These are phyloP conservation scores for Phyllostomus discolor DNA, from an alignment of 2,113 vertebrate genomes.

Conservation along the genomic window DNA sequence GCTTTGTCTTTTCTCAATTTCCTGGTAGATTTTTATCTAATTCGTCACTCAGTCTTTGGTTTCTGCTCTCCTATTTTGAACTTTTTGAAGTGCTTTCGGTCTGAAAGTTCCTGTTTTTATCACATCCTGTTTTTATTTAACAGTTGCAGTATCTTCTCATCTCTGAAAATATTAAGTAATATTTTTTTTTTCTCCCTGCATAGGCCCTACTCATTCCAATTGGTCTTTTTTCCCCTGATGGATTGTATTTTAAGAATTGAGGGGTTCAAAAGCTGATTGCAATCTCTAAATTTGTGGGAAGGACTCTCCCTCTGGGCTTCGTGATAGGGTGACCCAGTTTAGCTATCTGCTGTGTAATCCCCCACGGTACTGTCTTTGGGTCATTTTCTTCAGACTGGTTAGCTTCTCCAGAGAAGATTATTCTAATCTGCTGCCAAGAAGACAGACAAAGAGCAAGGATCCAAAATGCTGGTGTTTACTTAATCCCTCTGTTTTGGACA, in stretches of 20 bases:
- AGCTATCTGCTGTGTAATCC: not conserved
- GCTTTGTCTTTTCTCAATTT: not conserved
- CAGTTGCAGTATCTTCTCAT: not conserved
- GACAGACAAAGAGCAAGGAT: not conserved
- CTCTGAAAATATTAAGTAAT: not conserved
- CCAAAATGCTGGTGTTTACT: not conserved
- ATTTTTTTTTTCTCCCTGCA: not conserved
- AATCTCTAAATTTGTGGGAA: not conserved
- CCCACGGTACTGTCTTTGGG: not conserved
- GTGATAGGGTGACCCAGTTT: not conserved
- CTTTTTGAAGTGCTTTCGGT: not conserved
- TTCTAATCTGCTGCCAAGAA: not conserved
- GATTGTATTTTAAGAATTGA: not conserved
- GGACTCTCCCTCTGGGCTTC: not conserved
- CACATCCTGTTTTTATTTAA: not conserved
- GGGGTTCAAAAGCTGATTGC: not conserved
- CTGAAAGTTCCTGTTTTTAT: not conserved
- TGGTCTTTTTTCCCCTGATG: not conserved
- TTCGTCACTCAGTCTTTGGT: not conserved
- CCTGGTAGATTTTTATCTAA: not conserved
- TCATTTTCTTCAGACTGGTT: not conserved
- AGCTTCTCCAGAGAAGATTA: not conserved
- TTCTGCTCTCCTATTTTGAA: conserved; percentile 2
- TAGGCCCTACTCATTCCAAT: not conserved
- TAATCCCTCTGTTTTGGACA: not conserved